Base-by-base conservation (phyloP, 2,888 invertebrate genomes). In the Coelopa pilipes region DNA sequence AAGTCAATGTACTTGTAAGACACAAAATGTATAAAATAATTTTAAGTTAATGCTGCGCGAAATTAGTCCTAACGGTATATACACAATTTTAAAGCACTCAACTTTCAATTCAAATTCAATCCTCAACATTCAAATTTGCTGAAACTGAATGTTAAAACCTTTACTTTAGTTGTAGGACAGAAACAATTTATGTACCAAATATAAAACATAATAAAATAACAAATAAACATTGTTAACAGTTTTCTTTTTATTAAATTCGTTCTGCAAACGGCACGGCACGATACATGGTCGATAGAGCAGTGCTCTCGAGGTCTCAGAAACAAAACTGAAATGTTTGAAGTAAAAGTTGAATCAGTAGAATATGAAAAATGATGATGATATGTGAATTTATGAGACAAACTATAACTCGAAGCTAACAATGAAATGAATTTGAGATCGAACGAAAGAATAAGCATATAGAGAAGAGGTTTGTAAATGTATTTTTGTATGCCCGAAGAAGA, bases 121-220 rank as follows among this genome's bases (percentile, higher is more conserved):
- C 34, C 7, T 34, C 34, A 34, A 34, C 34, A 34, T 34, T 34
- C 70, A 75, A 46, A 55, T 49, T 75, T 74, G 76, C 68, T 34
- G 34, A 34, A 34, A 34, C 34, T 34, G 34, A 34, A 34, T 34
- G 34, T 45, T 63, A 69, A 55, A 24, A 19, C 59, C 60, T 60
- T 12, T 70, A 60, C 13, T 57, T 65, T 73, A 65, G 57, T 47
- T 60, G 34, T 74, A 62, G 75, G 74, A 78, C 74, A 77, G 73
- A 79, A 76, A 77, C 76, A 76, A 82, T 84, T 81, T 83, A 84
- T 84, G 84, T 85, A 84, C 84, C 84, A 84, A 84, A 71, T 71
- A 71, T 69, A 69, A 65, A 82, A 84, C 83, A 78, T 81, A 83
- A 84, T 83, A 84, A 82, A 83, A 65, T 53, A 59, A 71, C 63